Evolutionary conservation across 2,797 vertebrate species (phyloP).

Genomic region (Xyrichtys novacula): DNA sequence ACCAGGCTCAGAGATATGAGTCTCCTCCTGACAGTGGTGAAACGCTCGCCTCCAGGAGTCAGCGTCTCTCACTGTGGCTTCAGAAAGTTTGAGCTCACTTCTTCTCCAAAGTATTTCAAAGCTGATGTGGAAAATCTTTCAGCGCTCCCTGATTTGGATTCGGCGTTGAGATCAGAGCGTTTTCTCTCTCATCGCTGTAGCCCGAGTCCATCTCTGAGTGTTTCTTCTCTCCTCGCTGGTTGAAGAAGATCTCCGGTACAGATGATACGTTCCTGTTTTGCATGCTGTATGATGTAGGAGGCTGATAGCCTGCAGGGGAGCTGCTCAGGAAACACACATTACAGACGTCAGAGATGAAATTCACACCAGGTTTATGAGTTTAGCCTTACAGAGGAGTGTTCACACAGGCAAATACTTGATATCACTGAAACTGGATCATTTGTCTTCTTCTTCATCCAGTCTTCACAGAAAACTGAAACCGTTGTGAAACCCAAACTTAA

Average conservation of each 20-base stretch:
- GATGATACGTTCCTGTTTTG: constrained; percentile 17
- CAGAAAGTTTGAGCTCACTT: constrained; percentile 35
- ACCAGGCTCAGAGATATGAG: constrained; percentile 13
- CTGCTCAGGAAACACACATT: constrained; percentile 18
- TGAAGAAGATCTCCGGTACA: constrained; percentile 11
- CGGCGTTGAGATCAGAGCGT: constrained; percentile 36
- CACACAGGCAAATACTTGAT: too few species aligned
- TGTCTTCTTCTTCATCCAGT: too few species aligned
- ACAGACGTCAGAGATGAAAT: constrained; percentile 19
- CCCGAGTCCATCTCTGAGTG: constrained; percentile 40
- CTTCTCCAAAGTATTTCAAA: constrained; percentile 37
- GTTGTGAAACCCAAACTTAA: too few species aligned
- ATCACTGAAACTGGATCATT: too few species aligned
- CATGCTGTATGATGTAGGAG: constrained; percentile 29
- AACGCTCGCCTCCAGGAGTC: constrained; percentile 16
- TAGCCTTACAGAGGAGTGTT: too few species aligned
- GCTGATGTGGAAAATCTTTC: constrained; percentile 41
- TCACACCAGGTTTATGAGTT: constrained; percentile 1
- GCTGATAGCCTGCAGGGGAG: constrained; percentile 30
- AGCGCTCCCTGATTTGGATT: constrained; percentile 36
- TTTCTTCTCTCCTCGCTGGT: constrained; percentile 6
- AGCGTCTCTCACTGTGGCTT: constrained; percentile 3
- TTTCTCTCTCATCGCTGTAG: background rate
- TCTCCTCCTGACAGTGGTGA: constrained; percentile 28
- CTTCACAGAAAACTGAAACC: too few species aligned